These are phyloP conservation scores for Psilanteris sp. DNA, from an alignment of 1,140 invertebrate genomes.

Conservation along the genomic window DNA sequence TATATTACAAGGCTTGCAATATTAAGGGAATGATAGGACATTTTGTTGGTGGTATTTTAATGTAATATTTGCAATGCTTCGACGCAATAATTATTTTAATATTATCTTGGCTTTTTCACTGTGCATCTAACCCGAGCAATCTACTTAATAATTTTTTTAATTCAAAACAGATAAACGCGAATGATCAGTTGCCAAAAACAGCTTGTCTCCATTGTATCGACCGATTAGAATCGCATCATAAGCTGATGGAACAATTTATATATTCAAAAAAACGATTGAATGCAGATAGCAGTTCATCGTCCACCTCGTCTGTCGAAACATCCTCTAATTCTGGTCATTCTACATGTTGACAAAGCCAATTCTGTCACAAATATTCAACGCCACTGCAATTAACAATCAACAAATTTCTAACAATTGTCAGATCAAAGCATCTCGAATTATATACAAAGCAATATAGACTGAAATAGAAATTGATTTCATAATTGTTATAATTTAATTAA, in stretches of 20 bases:
- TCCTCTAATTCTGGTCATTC: slow-evolving; percentile 70
- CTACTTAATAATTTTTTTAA: not conserved
- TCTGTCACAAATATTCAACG: slow-evolving; percentile 3
- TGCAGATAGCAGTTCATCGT: slow-evolving; percentile 66
- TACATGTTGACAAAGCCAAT: slow-evolving; percentile 69
- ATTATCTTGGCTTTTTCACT: no score
- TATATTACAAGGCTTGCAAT: no score
- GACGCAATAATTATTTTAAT: no score
- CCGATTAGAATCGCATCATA: slow-evolving; percentile 85
- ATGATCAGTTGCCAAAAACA: slow-evolving; percentile 87
- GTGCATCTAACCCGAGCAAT: no score
- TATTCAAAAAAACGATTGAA: slow-evolving; percentile 73
- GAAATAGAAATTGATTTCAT: slow-evolving; percentile 18
- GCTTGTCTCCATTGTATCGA: slow-evolving; percentile 86
- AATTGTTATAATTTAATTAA: not conserved
- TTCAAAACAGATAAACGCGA: slow-evolving; percentile 83
- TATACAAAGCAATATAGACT: slow-evolving; percentile 16
- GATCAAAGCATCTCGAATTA: slow-evolving; percentile 18
- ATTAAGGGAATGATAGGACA: no score
- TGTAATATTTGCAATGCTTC: no score
- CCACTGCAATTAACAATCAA: slow-evolving; percentile 25
- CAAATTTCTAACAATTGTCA: slow-evolving; percentile 13
- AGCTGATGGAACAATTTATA: slow-evolving; percentile 82
- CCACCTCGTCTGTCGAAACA: slow-evolving; percentile 66
- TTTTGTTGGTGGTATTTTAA: no score